Conservation (phyloP, 2,888 invertebrate genomes). For the Morpho helenor region DNA sequence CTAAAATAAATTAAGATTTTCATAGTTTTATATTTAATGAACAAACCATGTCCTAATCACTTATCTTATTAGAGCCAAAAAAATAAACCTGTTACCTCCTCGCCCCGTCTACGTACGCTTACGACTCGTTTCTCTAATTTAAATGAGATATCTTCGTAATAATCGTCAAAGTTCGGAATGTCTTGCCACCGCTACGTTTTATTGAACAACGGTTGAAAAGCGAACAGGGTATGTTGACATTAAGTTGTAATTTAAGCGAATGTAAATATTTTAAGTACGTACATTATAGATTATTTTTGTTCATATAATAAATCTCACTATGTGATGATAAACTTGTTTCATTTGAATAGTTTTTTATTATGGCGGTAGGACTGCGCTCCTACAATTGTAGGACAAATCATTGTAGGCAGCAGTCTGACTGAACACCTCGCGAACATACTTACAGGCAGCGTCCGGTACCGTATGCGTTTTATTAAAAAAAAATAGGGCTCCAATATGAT, state of each 20-base stretch:
- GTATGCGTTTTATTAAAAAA: no score
- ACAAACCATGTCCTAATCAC: no score
- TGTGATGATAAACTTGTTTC: conserved; percentile 55
- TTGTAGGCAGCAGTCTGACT: no score
- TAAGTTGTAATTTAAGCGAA: conserved; percentile 68
- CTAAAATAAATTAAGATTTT: no score
- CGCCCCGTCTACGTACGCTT: not conserved
- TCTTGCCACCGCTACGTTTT: conserved; percentile 57
- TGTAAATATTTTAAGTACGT: conserved; percentile 72
- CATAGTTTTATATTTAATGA: no score
- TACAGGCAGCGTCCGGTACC: no score
- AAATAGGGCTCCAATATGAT: no score
- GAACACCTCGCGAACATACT: no score
- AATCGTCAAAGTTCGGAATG: conserved; percentile 23
- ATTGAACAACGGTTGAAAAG: conserved; percentile 74
- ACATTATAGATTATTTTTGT: conserved; percentile 71
- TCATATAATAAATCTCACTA: conserved; percentile 75
- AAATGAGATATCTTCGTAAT: conserved; percentile 9
- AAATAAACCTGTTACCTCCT: no score
- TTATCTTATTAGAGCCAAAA: no score
- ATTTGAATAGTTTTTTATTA: conserved; percentile 24
- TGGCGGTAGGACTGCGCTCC: not conserved
- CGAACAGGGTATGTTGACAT: conserved; percentile 73
- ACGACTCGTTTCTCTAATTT: not conserved
- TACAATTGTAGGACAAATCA: no score